Evolutionary conservation across 2,888 invertebrate genomes (phyloP).

Genomic region (Elaeidobius kamerunicus): DNA sequence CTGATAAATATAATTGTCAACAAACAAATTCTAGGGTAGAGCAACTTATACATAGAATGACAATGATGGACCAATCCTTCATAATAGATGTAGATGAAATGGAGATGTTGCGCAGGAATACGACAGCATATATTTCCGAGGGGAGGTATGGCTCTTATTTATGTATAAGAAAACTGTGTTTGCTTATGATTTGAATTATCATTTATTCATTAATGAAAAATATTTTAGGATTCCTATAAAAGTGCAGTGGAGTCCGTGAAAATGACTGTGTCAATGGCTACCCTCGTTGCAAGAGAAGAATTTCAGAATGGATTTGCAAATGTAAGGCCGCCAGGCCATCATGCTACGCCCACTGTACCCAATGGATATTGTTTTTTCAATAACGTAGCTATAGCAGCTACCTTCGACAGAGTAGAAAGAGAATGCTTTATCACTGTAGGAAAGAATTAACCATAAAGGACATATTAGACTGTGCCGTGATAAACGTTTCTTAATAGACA

Average conservation of each 20-base stretch:
- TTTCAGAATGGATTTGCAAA: constrained; percentile 83
- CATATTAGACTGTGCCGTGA: too few relatives aligned
- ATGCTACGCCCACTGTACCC: constrained; percentile 80
- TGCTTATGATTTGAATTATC: not conserved
- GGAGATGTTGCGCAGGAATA: constrained; percentile 5
- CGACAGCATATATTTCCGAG: constrained; percentile 23
- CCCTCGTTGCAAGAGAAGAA: constrained; percentile 58
- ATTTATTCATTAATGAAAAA: not conserved
- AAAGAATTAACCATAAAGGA: too few relatives aligned
- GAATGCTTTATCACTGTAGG: constrained; percentile 84
- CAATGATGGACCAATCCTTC: too few relatives aligned
- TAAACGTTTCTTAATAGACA: too few relatives aligned
- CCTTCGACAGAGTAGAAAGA: constrained; percentile 92
- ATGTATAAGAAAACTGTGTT: not conserved
- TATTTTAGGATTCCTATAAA: constrained; percentile 7
- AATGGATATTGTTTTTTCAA: constrained; percentile 93
- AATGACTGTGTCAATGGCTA: constrained; percentile 19
- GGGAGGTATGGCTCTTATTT: constrained; percentile 4
- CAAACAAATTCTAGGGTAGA: too few relatives aligned
- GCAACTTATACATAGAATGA: too few relatives aligned
- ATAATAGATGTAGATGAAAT: too few relatives aligned
- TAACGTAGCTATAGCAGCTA: constrained; percentile 86
- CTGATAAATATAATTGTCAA: too few relatives aligned
- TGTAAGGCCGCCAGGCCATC: constrained; percentile 89
- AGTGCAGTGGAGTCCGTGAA: constrained; percentile 9